Evolutionary conservation across 2,797 vertebrate genomes (phyloP).

Genomic region (Pseudochromis fuscus): DNA sequence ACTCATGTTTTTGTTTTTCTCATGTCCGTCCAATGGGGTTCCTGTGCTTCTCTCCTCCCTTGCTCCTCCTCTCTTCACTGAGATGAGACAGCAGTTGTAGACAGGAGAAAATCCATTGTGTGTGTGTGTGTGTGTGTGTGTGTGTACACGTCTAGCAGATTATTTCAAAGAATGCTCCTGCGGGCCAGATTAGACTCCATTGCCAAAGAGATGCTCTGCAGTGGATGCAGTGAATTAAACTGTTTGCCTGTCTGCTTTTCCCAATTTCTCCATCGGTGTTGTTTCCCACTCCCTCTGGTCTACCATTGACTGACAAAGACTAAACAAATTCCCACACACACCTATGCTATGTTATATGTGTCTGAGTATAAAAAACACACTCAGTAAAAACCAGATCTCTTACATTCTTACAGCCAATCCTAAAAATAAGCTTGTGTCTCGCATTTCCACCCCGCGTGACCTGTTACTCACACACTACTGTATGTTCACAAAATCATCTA

Average conservation of each 20-base stretch:
- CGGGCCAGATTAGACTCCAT: constrained; percentile 45
- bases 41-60: constrained; percentile 21
- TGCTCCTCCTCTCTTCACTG: not conserved
- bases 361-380: no score
- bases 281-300: not conserved
- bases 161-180: constrained; percentile 47
- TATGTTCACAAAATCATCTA: not conserved
- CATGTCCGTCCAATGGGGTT: constrained; percentile 54
- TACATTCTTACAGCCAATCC: not conserved
- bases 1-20: constrained; percentile 62
- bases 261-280: not conserved
- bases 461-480: constrained; percentile 4
- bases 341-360: no score
- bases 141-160: constrained; percentile 37
- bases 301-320: no score
- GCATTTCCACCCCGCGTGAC: constrained; percentile 9
- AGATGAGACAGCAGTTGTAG: constrained; percentile 60
- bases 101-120: constrained; percentile 72
- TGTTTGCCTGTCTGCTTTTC: not conserved
- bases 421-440: constrained; percentile 31
- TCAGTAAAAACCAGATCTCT: constrained; percentile 6
- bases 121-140: constrained; percentile 49
- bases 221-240: constrained; percentile 3
- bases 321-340: no score
- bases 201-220: constrained; percentile 16